Evolutionary conservation across 92 coral and sea anemone genomes (phyloP).

Genomic region (Parazoanthus swiftii): DNA sequence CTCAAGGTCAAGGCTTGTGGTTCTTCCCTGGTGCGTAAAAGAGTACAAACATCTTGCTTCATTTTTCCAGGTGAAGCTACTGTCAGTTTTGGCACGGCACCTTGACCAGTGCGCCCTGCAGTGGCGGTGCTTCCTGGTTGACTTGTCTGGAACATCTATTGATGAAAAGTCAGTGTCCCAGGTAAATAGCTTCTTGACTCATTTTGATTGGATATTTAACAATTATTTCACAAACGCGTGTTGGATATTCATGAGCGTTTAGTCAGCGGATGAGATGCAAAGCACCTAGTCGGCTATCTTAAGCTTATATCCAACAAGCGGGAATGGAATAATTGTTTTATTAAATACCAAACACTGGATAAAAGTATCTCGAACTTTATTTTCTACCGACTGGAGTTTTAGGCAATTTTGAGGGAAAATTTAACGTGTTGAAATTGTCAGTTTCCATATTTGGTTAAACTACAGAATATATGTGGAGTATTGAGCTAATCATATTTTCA

Average conservation of each 20-base stretch:
- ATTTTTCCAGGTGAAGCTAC: constrained; percentile 58
- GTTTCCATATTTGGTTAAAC: no score
- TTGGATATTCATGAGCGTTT: background rate
- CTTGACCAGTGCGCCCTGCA: constrained; percentile 78
- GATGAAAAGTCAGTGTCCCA: constrained; percentile 57
- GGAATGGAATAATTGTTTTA: no score
- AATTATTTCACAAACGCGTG: no score
- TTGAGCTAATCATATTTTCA: no score
- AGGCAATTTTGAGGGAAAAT: background rate
- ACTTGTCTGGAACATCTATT: constrained; percentile 68
- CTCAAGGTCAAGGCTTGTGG: background rate
- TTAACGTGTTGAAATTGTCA: no score
- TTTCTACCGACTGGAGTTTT: background rate
- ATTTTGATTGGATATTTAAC: background rate
- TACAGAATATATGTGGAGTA: no score
- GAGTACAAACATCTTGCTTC: background rate
- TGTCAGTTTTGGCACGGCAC: constrained; percentile 63
- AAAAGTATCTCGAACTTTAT: no score
- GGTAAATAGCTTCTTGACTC: constrained; percentile 30
- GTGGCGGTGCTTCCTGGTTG: constrained; percentile 79
- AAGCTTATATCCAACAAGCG: no score
- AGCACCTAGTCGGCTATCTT: no score
- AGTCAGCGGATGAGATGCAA: background rate
- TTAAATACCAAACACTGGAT: no score
- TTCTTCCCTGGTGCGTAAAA: background rate